Base-by-base conservation (phyloP, 1,140 invertebrate species). In the Heliconius hermathena region DNA sequence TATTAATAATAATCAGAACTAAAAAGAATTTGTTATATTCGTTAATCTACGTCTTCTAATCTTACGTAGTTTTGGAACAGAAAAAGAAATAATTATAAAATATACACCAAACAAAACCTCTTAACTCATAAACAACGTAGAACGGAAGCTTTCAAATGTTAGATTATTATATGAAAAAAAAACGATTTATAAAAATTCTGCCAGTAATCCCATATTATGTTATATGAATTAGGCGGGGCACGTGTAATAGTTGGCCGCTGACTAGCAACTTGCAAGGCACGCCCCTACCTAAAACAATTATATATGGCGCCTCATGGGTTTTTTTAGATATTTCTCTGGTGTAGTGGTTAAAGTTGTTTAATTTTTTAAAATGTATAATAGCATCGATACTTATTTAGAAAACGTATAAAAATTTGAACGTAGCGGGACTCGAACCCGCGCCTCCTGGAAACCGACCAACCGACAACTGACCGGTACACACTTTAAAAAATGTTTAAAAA, bases 181-280 rank as follows among this genome's bases (percentile, higher is more conserved):
- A 82, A 72, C 75, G 81, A 87, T 88, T 86, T 85, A 88, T 88
- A 88, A 88, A 83, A 91, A 91, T 89, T 83, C 86, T 91, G 91
- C 91, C 80, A 74, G 90, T 91, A 89, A 92, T 84, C 77, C 75
- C 74, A 73, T 83, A 86, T 86, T 82, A 75, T 77, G 60, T 38
- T 77, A 71, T 80, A 71, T 81, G 73, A 60, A 74, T 74, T 57
- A 70, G 71, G 91, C 87, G 90, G 79, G 87, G 84, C 83, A 38
- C 85, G 83, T 41, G 78, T 93, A 91, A 93, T 93, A 82, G 84
- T 76, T 81, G 84, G 79, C 82, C 83, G 89, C 87, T 93, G 91
- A 93, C 90, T 91, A 81, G 91, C 90, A 89, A 86, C 74, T 90
- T 85, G 52, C 36, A 70, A 38, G 84, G 79, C 87, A 84, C 91